phyloP scores from a whole-genome alignment of 2,888 invertebrate genomes.

The Lasioglossum malachurum region DNA sequence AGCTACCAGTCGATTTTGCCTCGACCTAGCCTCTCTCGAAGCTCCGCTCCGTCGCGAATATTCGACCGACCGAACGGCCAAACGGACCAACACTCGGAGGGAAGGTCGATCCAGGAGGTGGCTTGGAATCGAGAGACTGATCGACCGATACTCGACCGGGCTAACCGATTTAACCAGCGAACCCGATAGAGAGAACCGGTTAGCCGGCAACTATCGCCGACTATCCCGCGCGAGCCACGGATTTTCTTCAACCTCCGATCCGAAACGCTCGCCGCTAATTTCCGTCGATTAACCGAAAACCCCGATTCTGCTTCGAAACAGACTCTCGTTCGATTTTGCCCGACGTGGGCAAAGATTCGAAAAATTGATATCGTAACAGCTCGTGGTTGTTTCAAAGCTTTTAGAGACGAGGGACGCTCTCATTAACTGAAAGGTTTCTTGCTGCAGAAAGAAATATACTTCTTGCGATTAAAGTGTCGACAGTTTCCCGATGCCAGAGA shows the following conservation, averaged over 20 bases:
- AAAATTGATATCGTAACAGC: neutral
- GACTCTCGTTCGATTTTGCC: neutral
- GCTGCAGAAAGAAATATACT: neutral
- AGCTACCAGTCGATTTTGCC: slow-evolving; percentile 10
- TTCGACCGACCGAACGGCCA: neutral
- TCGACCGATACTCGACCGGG: slow-evolving; percentile 7
- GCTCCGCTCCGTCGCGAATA: slow-evolving; percentile 25
- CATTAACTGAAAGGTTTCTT: neutral
- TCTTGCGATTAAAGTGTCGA: neutral
- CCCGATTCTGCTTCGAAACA: neutral
- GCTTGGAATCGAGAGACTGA: slow-evolving; percentile 28
- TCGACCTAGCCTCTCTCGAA: slow-evolving; percentile 14
- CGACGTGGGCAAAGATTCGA: neutral
- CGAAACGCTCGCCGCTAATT: neutral
- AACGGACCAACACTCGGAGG: neutral
- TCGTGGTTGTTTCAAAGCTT: neutral
- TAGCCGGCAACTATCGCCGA: slow-evolving; percentile 8
- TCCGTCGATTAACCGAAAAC: neutral
- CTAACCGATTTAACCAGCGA: slow-evolving; percentile 42
- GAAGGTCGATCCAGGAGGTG: slow-evolving; percentile 34
- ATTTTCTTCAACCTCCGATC: slow-evolving; percentile 27
- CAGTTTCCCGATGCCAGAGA: neutral
- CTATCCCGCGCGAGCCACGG: slow-evolving; percentile 27
- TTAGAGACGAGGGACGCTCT: neutral
- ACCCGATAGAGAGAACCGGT: slow-evolving; percentile 51